A percentile compares a stretch with the other conserved stretches of the same genome.
phyloP scores from a whole-genome alignment of 1,140 invertebrate species.

The Euwallacea similis region DNA sequence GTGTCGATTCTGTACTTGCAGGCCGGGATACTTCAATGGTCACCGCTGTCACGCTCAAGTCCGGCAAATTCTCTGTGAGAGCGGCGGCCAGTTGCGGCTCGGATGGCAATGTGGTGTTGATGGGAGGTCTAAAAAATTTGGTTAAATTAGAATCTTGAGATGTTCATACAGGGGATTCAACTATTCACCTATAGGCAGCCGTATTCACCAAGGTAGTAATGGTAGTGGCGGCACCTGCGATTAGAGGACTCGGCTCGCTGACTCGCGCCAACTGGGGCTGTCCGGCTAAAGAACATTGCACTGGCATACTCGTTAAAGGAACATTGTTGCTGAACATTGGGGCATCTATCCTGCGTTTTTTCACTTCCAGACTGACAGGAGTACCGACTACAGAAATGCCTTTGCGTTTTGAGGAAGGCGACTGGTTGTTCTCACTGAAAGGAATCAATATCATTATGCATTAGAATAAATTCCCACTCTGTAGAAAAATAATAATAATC shows the following conservation, averaged over 20 bases:
- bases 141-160: no score
- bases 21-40: conserved; percentile 63
- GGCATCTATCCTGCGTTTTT: conserved; percentile 56
- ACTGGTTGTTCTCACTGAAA: conserved; percentile 48
- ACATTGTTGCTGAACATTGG: conserved; percentile 39
- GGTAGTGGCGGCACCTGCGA: conserved; percentile 72
- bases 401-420: conserved; percentile 63
- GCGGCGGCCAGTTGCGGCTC: conserved; percentile 23
- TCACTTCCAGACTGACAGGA: conserved; percentile 60
- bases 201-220: conserved; percentile 72
- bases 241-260: conserved; percentile 68
- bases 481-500: not conserved
- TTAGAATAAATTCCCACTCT: not conserved
- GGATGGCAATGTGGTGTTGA: no score
- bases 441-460: not conserved
- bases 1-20: conserved; percentile 53
- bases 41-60: conserved; percentile 50
- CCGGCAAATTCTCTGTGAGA: conserved; percentile 45
- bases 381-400: conserved; percentile 51
- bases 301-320: conserved; percentile 4
- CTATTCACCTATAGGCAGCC: conserved; percentile 53
- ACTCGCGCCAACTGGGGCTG: conserved; percentile 62
- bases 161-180: no score
- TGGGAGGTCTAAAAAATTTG: no score
- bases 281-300: conserved; percentile 48